These are phyloP conservation scores for Mohoua ochrocephala DNA, from an alignment of 2,113 vertebrate species.

Conservation along the genomic window DNA sequence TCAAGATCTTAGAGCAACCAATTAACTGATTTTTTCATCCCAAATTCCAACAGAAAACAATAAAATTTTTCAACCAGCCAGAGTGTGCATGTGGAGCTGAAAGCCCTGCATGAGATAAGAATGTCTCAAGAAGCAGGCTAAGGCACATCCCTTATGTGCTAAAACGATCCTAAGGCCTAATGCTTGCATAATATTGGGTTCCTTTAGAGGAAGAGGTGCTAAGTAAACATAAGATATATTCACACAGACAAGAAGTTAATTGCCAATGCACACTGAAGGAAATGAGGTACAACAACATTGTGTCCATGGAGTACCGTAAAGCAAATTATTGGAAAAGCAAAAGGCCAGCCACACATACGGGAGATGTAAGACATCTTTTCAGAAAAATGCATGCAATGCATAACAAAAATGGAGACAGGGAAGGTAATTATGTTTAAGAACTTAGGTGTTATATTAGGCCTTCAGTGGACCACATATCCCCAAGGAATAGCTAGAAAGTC, in stretches of 20 bases:
- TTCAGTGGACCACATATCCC: background rate
- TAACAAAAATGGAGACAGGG: background rate
- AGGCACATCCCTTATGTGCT: background rate
- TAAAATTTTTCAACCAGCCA: background rate
- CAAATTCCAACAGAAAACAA: background rate
- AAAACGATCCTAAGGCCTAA: background rate
- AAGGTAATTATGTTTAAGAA: background rate
- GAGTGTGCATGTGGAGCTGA: background rate
- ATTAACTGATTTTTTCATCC: background rate
- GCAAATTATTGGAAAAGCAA: background rate
- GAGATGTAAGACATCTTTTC: background rate
- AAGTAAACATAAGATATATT: background rate
- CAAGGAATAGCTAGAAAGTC: background rate
- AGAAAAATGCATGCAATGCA: background rate
- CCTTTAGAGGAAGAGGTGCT: background rate
- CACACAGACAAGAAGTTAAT: background rate
- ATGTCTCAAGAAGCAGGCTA: background rate
- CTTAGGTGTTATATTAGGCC: background rate
- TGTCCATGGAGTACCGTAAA: background rate
- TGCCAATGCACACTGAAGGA: background rate
- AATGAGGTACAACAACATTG: accelerated
- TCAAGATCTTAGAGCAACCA: background rate
- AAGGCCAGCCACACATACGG: background rate
- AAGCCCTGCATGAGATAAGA: background rate
- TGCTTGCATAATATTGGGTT: background rate